phyloP scores from a whole-genome alignment of 2,888 invertebrate genomes.

The Andrena bicolor region DNA sequence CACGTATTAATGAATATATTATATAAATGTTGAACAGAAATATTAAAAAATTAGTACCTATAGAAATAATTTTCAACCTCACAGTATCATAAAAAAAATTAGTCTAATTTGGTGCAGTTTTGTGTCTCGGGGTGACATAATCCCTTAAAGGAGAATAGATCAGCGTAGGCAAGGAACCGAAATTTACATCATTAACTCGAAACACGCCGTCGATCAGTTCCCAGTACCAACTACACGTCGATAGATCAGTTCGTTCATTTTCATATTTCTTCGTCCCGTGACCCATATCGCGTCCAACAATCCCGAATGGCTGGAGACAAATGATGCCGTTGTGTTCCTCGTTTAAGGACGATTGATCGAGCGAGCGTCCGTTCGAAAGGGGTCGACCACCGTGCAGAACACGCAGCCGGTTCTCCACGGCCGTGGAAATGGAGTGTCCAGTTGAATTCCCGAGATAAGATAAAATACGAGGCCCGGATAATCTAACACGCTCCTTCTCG shows the following conservation, averaged over 20 bases:
- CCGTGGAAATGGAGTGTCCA: conserved; percentile 61
- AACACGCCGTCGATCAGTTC: conserved; percentile 8
- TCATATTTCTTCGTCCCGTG: conserved; percentile 27
- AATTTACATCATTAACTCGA: conserved; percentile 10
- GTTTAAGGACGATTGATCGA: conserved; percentile 59
- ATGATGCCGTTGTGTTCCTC: conserved; percentile 30
- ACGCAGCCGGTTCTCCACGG: conserved; percentile 42
- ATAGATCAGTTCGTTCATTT: conserved; percentile 28
- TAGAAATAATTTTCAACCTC: no score
- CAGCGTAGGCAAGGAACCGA: background rate
- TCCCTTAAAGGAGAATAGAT: no score
- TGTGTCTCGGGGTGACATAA: no score
- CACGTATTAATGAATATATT: no score
- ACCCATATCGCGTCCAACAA: conserved; percentile 23
- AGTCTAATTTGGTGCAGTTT: no score
- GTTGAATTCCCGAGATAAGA: conserved; percentile 73
- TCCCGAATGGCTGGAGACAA: conserved; percentile 34
- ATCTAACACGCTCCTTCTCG: conserved; percentile 63
- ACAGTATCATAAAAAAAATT: no score
- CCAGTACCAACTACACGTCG: background rate
- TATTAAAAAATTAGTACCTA: no score
- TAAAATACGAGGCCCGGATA: conserved; percentile 67
- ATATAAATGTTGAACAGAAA: no score
- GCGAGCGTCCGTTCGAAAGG: conserved; percentile 45
- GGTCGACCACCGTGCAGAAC: conserved; percentile 68